phyloP scores from a whole-genome alignment of 2,113 vertebrate species.

The Toxostoma redivivum region DNA sequence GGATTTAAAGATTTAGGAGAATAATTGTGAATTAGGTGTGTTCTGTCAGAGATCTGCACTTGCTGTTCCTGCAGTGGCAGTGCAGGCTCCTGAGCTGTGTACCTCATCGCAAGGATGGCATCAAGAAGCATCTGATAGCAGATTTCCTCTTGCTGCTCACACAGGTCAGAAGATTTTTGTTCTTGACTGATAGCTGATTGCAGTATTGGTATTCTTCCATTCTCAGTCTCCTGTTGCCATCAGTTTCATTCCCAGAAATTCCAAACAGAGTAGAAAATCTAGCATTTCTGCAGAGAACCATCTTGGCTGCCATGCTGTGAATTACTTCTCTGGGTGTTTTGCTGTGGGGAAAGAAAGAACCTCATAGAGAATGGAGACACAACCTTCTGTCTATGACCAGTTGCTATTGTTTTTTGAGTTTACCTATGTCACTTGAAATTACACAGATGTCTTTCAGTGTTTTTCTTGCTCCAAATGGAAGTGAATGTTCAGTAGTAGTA shows the following conservation, averaged over 20 bases:
- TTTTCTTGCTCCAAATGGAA: background rate
- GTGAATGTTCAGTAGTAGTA: background rate
- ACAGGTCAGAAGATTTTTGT: background rate
- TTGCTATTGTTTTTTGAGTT: background rate
- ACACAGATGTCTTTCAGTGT: background rate
- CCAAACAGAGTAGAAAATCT: background rate
- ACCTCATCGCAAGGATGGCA: fast-evolving
- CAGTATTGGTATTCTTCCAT: background rate
- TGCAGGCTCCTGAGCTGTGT: background rate
- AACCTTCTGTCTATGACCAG: background rate
- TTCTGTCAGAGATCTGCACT: background rate
- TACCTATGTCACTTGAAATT: background rate
- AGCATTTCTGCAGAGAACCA: background rate
- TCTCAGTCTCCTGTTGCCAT: background rate
- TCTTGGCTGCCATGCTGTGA: background rate
- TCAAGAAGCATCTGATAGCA: background rate
- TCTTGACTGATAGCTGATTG: background rate
- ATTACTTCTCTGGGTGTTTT: background rate
- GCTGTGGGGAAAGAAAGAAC: background rate
- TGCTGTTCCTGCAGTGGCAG: background rate
- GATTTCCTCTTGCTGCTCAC: background rate
- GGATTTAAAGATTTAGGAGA: background rate
- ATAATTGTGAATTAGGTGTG: background rate
- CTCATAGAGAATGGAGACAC: background rate
- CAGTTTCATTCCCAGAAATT: background rate